phyloP scores from a whole-genome alignment of 2,113 vertebrate genomes.

The Psettodes erumei region DNA sequence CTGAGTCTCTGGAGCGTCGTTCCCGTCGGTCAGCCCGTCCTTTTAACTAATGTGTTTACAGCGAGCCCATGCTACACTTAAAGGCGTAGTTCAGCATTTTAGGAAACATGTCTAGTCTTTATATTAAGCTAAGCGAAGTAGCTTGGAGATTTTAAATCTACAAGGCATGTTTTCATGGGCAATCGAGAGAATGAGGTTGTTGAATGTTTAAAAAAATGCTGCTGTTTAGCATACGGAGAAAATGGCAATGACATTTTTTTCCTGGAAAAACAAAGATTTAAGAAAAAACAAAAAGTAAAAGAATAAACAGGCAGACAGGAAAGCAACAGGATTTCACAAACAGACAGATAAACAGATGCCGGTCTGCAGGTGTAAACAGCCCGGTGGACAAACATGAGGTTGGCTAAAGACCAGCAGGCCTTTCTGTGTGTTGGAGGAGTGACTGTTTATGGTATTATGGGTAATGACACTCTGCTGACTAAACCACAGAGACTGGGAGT shows the following conservation, averaged over 20 bases:
- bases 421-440: constrained; percentile 31
- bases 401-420: constrained; percentile 28
- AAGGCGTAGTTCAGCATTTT: too few relatives aligned
- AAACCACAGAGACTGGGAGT: constrained; percentile 60
- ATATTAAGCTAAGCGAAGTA: too few relatives aligned
- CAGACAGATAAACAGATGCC: constrained; percentile 36
- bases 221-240: too few relatives aligned
- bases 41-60: too few relatives aligned
- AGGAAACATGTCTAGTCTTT: too few relatives aligned
- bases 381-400: constrained; percentile 39
- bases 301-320: constrained; percentile 16
- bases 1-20: neutral
- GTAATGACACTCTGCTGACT: constrained; percentile 65
- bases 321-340: constrained; percentile 40
- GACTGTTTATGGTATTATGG: constrained; percentile 71
- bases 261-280: too few relatives aligned
- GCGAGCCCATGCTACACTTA: too few relatives aligned
- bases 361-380: constrained; percentile 40
- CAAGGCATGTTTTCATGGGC: neutral
- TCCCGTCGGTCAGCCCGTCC: too few relatives aligned
- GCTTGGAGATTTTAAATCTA: neutral
- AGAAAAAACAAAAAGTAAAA: constrained; percentile 17
- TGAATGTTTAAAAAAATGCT: too few relatives aligned
- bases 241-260: too few relatives aligned
- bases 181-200: too few relatives aligned